phyloP scores from a whole-genome alignment of 2,888 invertebrate genomes.

The Athetis lepigone region DNA sequence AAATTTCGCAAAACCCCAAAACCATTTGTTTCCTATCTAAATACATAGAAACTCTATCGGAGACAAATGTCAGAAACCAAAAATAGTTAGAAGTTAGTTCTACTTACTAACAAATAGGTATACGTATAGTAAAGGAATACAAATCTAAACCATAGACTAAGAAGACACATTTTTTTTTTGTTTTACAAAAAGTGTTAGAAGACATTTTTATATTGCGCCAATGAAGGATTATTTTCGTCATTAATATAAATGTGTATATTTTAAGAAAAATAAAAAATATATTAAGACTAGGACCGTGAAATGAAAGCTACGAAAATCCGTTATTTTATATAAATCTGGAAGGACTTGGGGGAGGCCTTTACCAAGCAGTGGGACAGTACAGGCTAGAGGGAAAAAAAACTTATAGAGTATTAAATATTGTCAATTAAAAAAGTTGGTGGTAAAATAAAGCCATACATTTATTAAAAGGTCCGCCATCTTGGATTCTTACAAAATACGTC shows the following conservation, averaged over 20 bases:
- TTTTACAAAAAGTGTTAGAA: slow-evolving; percentile 47
- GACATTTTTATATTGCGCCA: slow-evolving; percentile 56
- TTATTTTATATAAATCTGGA: too few relatives aligned
- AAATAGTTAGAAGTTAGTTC: slow-evolving; percentile 39
- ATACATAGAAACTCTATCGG: slow-evolving; percentile 60
- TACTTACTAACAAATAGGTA: slow-evolving; percentile 38
- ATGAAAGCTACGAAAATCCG: too few relatives aligned
- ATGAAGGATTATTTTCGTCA: slow-evolving; percentile 4
- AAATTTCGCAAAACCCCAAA: slow-evolving; percentile 48
- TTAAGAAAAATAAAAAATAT: neutral
- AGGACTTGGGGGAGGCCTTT: too few relatives aligned
- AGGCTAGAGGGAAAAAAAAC: too few relatives aligned
- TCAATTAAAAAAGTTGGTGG: too few relatives aligned
- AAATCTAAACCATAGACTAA: slow-evolving; percentile 46
- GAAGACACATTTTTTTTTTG: slow-evolving; percentile 48
- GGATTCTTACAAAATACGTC: neutral
- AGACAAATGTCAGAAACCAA: slow-evolving; percentile 36
- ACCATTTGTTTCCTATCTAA: slow-evolving; percentile 64
- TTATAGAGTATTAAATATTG: too few relatives aligned
- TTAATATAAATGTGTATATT: too few relatives aligned
- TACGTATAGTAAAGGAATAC: slow-evolving; percentile 22
- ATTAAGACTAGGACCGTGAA: too few relatives aligned
- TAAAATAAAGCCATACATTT: neutral
- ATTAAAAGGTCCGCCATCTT: slow-evolving; percentile 11
- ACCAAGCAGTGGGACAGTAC: too few relatives aligned